These are phyloP conservation scores for Drosophila prolongata DNA, from an alignment of 2,888 invertebrate genomes.

Conservation along the genomic window DNA sequence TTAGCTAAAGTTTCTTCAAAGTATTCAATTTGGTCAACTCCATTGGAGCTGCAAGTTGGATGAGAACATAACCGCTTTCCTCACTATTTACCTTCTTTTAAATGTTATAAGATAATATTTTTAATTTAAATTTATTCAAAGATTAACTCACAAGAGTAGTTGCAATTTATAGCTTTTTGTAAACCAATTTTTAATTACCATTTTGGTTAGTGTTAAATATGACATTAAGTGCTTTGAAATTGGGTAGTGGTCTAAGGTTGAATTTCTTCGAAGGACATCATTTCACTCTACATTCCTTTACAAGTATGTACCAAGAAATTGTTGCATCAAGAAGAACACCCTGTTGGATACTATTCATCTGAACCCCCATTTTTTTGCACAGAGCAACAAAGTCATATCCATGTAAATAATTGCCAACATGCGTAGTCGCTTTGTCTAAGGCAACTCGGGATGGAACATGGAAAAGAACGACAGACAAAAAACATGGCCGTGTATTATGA, in stretches of 20 bases:
- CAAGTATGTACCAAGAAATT: background rate
- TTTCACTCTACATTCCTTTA: too few relatives aligned
- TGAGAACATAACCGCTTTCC: background rate
- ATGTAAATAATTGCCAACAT: constrained; percentile 39
- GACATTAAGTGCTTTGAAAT: too few relatives aligned
- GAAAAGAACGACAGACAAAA: constrained; percentile 40
- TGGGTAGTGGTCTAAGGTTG: too few relatives aligned
- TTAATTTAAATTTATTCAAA: background rate
- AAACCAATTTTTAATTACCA: too few relatives aligned
- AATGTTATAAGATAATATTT: background rate
- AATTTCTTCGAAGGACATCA: too few relatives aligned
- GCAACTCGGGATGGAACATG: constrained; percentile 31
- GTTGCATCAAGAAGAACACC: background rate
- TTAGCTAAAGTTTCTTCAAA: constrained; percentile 18
- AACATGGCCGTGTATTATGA: constrained; percentile 56
- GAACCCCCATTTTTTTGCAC: constrained; percentile 4
- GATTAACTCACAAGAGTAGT: too few relatives aligned
- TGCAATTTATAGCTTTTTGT: too few relatives aligned
- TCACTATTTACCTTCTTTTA: background rate
- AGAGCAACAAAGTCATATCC: constrained; percentile 5
- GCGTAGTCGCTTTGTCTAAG: constrained; percentile 49
- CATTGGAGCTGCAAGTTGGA: background rate
- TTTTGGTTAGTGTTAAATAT: too few relatives aligned
- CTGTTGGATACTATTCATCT: background rate
- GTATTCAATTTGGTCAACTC: constrained; percentile 14